Percentiles rank a stretch among this genome's conserved stretches.
phyloP scores from a whole-genome alignment of 2,888 invertebrate genomes.

The Chrysina gloriosa region DNA sequence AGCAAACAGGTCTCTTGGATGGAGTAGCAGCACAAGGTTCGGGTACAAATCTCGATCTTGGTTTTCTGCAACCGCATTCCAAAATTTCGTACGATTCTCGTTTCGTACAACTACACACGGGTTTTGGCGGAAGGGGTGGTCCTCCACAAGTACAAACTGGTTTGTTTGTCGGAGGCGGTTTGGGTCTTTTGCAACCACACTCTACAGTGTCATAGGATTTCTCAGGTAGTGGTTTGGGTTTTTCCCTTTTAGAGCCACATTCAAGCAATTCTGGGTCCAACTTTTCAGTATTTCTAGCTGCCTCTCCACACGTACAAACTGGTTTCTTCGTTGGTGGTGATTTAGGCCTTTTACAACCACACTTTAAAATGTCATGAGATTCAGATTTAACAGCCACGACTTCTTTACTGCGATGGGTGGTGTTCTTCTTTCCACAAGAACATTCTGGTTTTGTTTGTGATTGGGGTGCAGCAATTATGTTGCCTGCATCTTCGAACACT shows the following conservation, averaged over 20 bases:
- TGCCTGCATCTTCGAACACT: background rate
- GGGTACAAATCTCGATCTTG: background rate
- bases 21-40: background rate
- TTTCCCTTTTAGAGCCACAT: background rate
- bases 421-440: background rate
- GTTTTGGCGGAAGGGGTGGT: too few species aligned
- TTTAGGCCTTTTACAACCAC: background rate
- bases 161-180: background rate
- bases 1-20: background rate
- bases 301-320: background rate
- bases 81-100: slow-evolving; percentile 4
- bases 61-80: background rate
- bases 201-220: too few species aligned
- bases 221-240: too few species aligned
- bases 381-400: background rate
- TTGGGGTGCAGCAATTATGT: too few species aligned
- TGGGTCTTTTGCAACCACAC: too few species aligned
- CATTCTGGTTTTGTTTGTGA: too few species aligned
- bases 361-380: background rate
- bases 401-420: background rate
- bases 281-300: background rate
- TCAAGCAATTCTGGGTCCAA: background rate
- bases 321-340: background rate
- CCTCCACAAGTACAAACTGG: background rate
- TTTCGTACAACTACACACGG: too few species aligned